phyloP scores from a whole-genome alignment of 2,888 invertebrate species.

The Craniophora ligustri region DNA sequence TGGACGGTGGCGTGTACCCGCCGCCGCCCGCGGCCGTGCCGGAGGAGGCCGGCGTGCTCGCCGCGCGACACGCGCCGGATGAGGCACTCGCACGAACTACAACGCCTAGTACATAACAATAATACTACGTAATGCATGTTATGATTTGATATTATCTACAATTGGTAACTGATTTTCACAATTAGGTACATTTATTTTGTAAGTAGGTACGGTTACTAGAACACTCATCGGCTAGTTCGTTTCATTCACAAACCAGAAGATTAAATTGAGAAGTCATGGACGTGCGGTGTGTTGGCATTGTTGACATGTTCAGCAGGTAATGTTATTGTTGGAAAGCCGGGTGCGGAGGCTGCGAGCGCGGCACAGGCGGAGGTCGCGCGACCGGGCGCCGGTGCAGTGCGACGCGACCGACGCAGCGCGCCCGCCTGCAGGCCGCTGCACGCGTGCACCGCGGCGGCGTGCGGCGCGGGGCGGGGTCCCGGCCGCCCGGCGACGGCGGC shows the following conservation, averaged over 20 bases:
- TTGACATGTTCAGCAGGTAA: not conserved
- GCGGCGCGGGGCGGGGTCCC: not conserved
- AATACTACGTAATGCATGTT: slow-evolving; percentile 3
- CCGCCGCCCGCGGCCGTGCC: not conserved
- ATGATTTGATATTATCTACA: not conserved
- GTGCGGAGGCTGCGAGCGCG: not conserved
- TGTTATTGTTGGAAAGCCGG: not conserved
- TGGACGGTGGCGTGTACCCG: slow-evolving; percentile 3
- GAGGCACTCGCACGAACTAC: slow-evolving; percentile 5
- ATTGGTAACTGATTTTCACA: too few relatives aligned
- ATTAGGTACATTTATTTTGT: too few relatives aligned
- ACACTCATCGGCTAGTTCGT: too few relatives aligned
- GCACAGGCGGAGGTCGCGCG: too few relatives aligned
- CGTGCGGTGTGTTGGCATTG: too few relatives aligned
- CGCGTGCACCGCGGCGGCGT: not conserved
- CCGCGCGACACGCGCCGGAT: slow-evolving; percentile 1
- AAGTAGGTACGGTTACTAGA: too few relatives aligned
- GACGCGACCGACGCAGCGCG: not conserved
- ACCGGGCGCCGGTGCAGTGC: not conserved
- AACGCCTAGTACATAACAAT: not conserved
- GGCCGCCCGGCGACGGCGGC: not conserved
- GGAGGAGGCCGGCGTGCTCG: slow-evolving; percentile 1
- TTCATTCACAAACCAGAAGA: too few relatives aligned
- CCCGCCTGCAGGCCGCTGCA: not conserved
- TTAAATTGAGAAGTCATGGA: too few relatives aligned